Evolutionary conservation across 2,888 invertebrate species (phyloP).

Genomic region (Alentia gelatinosa): DNA sequence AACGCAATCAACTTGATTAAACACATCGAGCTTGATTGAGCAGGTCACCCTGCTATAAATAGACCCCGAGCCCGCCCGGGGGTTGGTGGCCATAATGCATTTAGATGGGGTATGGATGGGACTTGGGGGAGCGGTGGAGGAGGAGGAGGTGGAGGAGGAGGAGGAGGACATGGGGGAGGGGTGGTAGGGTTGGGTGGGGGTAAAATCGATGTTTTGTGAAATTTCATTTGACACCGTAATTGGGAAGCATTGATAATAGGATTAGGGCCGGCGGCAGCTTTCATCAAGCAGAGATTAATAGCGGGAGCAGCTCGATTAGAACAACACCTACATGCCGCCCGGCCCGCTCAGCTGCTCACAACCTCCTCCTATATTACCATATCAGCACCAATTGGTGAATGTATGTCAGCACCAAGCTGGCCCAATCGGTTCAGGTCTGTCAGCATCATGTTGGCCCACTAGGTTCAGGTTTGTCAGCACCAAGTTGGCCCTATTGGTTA

Average conservation of each 20-base stretch:
- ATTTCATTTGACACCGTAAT: conserved; percentile 11
- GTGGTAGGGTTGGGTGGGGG: background rate
- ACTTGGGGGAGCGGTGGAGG: too few species aligned
- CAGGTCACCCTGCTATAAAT: conserved; percentile 3
- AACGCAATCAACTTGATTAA: background rate
- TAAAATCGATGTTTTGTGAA: background rate
- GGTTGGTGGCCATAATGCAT: background rate
- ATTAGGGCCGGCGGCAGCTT: background rate
- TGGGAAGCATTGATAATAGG: conserved; percentile 11
- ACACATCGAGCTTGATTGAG: conserved; percentile 9
- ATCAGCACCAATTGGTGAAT: too few species aligned
- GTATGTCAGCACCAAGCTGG: too few species aligned
- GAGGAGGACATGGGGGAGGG: too few species aligned
- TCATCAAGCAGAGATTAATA: background rate
- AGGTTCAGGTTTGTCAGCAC: too few species aligned
- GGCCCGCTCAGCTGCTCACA: background rate
- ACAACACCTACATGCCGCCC: background rate
- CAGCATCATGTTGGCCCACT: too few species aligned
- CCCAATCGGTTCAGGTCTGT: too few species aligned
- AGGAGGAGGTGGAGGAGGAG: too few species aligned
- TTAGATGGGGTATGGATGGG: background rate
- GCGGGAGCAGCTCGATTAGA: background rate
- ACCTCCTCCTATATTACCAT: too few species aligned
- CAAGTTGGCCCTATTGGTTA: too few species aligned
- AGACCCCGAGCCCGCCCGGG: background rate